These are phyloP conservation scores for Sebastes trivittatus DNA, from an alignment of 2,797 vertebrate species.

Conservation along the genomic window DNA sequence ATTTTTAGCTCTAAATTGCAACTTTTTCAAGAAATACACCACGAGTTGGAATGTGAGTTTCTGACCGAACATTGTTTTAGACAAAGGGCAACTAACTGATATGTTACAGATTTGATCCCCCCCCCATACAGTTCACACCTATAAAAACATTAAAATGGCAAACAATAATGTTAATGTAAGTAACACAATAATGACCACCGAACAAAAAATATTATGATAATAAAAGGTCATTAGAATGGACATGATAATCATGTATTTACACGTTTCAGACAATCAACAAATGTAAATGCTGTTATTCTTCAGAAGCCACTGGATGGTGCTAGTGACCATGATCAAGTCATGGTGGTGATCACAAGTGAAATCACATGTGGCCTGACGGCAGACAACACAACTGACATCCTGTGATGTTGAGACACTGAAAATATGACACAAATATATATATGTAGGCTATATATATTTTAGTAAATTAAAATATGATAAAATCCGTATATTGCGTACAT, in stretches of 20 bases:
- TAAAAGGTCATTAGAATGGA: constrained; percentile 65
- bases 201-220: constrained; percentile 45
- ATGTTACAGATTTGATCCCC: constrained; percentile 31
- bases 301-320: constrained; percentile 77
- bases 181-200: constrained; percentile 54
- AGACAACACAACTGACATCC: constrained; percentile 32
- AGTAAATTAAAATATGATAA: constrained; percentile 49
- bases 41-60: constrained; percentile 54
- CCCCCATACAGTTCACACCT: constrained; percentile 24
- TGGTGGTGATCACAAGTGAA: constrained; percentile 35
- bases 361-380: constrained; percentile 26
- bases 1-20: constrained; percentile 29
- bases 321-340: constrained; percentile 67
- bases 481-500: constrained; percentile 39
- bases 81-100: constrained; percentile 42
- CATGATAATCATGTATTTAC: constrained; percentile 77
- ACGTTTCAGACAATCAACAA: constrained; percentile 43
- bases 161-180: constrained; percentile 42
- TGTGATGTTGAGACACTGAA: constrained; percentile 9
- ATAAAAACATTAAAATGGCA: constrained; percentile 44
- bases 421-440: constrained; percentile 25
- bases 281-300: constrained; percentile 51
- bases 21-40: constrained; percentile 28
- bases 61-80: constrained; percentile 17
- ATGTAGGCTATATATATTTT: constrained; percentile 22